Percentiles rank a stretch among this genome's conserved stretches.
These are phyloP conservation scores for Nephila pilipes DNA, from an alignment of 1,140 invertebrate species.

Conservation along the genomic window DNA sequence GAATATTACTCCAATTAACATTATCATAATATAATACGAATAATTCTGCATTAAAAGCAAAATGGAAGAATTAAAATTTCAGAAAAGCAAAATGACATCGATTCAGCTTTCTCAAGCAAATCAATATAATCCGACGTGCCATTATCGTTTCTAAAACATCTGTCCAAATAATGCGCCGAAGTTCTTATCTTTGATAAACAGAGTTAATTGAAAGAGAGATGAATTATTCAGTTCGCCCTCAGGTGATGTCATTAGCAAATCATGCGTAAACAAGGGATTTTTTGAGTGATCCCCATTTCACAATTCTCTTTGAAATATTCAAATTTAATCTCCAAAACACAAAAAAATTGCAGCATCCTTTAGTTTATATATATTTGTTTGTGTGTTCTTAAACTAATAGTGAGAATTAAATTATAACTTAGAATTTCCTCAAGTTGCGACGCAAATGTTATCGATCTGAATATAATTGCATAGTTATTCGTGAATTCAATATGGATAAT, in stretches of 20 bases:
- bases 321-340: too few relatives aligned
- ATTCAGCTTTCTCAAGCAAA: background rate
- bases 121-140: background rate
- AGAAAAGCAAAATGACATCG: background rate
- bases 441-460: too few relatives aligned
- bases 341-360: background rate
- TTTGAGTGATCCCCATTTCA: too few relatives aligned
- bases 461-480: too few relatives aligned
- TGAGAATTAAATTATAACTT: too few relatives aligned
- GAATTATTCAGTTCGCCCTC: background rate
- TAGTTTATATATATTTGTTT: background rate
- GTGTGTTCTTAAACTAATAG: too few relatives aligned
- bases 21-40: too few relatives aligned
- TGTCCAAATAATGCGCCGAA: background rate
- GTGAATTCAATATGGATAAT: too few relatives aligned
- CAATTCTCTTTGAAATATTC: too few relatives aligned
- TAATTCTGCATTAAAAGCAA: background rate
- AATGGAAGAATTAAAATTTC: background rate
- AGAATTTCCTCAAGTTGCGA: too few relatives aligned
- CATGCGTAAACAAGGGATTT: background rate
- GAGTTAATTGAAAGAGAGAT: conserved; percentile 17
- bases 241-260: background rate
- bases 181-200: conserved; percentile 23
- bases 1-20: too few relatives aligned
- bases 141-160: conserved; percentile 18